Evolutionary conservation across 2,888 invertebrate genomes (phyloP).

Genomic region (Cotesia congregata): DNA sequence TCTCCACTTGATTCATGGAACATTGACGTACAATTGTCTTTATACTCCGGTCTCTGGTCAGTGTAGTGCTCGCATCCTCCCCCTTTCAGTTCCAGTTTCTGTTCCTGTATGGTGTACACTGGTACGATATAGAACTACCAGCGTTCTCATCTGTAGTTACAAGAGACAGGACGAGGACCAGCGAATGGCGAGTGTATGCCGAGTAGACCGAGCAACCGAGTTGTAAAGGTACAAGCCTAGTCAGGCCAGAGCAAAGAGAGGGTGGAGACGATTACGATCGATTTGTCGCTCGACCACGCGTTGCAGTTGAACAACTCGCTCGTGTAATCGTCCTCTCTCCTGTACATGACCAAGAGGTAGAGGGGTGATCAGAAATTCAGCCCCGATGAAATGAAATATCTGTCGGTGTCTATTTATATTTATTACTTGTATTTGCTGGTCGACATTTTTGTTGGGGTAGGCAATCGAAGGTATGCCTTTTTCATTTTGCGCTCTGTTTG

Average conservation of each 20-base stretch:
- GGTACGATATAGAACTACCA: background rate
- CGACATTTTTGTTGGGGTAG: background rate
- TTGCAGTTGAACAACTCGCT: constrained; percentile 29
- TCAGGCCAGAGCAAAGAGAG: background rate
- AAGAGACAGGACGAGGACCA: background rate
- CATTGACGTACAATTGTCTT: constrained; percentile 13
- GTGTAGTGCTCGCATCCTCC: background rate
- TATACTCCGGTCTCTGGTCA: background rate
- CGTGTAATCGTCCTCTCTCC: constrained; percentile 25
- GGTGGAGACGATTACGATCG: constrained; percentile 56
- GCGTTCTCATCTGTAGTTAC: background rate
- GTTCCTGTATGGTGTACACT: too few species aligned
- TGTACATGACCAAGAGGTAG: constrained; percentile 4
- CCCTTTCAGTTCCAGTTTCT: too few species aligned
- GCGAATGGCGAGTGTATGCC: background rate
- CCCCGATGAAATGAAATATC: background rate
- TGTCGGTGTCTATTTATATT: background rate
- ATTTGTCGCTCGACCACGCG: constrained; percentile 52
- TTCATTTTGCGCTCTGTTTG: background rate
- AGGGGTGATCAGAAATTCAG: background rate
- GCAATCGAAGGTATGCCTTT: background rate
- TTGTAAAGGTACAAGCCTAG: background rate
- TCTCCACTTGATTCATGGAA: constrained; percentile 9
- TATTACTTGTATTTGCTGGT: background rate
- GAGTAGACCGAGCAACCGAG: background rate